Evolutionary conservation across 2,888 invertebrate species (phyloP), one percentile per base, ranked within the genome.

Genomic region (Drosophila algonquin): DNA sequence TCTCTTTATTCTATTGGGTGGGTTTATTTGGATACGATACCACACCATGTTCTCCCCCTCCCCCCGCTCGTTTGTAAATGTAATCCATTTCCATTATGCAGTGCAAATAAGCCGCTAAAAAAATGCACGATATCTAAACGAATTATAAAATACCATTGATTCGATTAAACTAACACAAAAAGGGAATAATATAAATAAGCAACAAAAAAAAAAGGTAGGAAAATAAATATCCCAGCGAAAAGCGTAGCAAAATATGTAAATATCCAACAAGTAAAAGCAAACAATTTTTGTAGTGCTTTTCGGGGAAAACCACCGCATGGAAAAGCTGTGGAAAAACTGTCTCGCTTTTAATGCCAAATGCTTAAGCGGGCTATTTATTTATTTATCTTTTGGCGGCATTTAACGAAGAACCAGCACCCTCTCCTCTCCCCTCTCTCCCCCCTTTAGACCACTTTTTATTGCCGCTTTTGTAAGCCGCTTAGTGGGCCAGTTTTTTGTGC

Each of bases 401-500:
- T 55, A 14, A 40, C 30, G 40, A 6, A 14, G 3, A 58, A 53
- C 48, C 21, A 21, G 18, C 18, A 2, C 59, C 10, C 32, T 6
- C 18, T 57, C 14, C 24, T 45, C 21, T 47, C n/a, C 8, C 32
- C 21, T 12, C 47, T 48, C 40, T 18, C 47, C 9, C 18, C 14
- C 44, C 58, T 40, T 65, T 18, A 44, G 30, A 30, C 27, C 30
- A 30, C 30, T 63, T 40, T 59, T 73, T 65, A 60, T 56, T 30
- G 52, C 63, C 46, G 35, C 46, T 57, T 57, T 30, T 60, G 64
- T 83, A 86, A 81, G 83, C 81, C 67, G 87, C 83, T 86, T 81
- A 77, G 73, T 64, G 59, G 51, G 46, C 67, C 71, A 73, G 63
- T 81, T 83, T 60, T 72, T 52, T 32, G 52, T 63, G 81, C 80